Conservation (phyloP, 2,888 invertebrate species). For the Dione juno region DNA sequence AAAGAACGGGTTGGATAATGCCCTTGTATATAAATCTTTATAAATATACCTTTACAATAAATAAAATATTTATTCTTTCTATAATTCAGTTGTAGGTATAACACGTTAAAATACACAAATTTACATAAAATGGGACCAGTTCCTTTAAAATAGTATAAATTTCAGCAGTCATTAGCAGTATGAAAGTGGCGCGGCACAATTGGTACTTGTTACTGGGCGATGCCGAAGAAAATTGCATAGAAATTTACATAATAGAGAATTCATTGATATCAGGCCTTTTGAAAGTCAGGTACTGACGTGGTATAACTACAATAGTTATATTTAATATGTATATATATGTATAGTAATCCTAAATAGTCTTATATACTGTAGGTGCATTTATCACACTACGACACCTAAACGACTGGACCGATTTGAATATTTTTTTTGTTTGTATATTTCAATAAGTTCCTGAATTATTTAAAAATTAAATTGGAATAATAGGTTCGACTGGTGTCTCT, state of each 20-base stretch:
- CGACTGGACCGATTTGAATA: too few species aligned
- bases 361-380: too few species aligned
- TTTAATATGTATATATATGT: not conserved
- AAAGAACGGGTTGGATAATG: too few species aligned
- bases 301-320: not conserved
- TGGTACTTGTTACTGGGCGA: constrained; percentile 55
- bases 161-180: constrained; percentile 13
- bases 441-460: too few species aligned
- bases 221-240: constrained; percentile 77
- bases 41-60: too few species aligned
- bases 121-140: not conserved
- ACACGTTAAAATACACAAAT: not conserved
- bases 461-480: too few species aligned
- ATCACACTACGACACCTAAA: too few species aligned
- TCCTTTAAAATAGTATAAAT: not conserved
- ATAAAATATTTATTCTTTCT: too few species aligned
- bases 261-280: constrained; percentile 79
- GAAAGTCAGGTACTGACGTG: constrained; percentile 60
- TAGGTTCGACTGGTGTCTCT: too few species aligned
- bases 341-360: too few species aligned
- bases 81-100: not conserved
- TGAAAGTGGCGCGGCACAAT: constrained; percentile 40
- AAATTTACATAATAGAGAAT: constrained; percentile 83
- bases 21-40: too few species aligned
- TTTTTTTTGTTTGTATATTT: too few species aligned